Percentiles rank a stretch among this genome's conserved stretches.
Evolutionary conservation across 2,113 vertebrate species (phyloP).

Genomic region (Xenopus borealis): DNA sequence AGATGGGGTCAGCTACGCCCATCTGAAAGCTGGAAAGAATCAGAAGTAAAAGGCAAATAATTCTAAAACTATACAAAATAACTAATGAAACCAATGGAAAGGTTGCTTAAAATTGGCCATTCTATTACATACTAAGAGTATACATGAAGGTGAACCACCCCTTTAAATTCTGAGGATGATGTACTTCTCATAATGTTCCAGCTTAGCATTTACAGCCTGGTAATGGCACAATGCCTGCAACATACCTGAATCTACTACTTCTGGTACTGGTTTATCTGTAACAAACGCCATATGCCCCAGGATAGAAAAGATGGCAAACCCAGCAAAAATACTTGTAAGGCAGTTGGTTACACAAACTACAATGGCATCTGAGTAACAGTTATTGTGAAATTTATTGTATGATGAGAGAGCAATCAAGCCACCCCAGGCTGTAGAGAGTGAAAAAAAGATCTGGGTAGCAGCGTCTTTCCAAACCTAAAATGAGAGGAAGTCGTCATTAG

Average conservation of each 20-base stretch:
- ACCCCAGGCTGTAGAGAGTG: conserved; percentile 85
- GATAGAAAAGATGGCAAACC: conserved; percentile 94
- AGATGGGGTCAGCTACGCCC: no score
- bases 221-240: background rate
- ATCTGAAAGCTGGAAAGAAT: no score
- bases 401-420: conserved; percentile 90
- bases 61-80: no score
- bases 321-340: conserved; percentile 85
- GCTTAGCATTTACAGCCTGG: no score
- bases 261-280: conserved; percentile 72
- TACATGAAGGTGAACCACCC: no score
- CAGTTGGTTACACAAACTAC: conserved; percentile 82
- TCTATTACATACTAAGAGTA: no score
- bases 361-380: conserved; percentile 83
- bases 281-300: conserved; percentile 89
- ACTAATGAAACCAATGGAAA: no score
- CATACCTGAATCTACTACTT: conserved; percentile 87
- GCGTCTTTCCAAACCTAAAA: conserved; percentile 93
- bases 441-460: conserved; percentile 93
- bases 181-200: no score
- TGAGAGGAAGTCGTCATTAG: conserved; percentile 4
- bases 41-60: no score
- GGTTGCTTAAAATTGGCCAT: no score
- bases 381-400: conserved; percentile 93
- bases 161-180: no score